Evolutionary conservation across 2,888 invertebrate genomes (phyloP).

Genomic region (Drosophila recens): DNA sequence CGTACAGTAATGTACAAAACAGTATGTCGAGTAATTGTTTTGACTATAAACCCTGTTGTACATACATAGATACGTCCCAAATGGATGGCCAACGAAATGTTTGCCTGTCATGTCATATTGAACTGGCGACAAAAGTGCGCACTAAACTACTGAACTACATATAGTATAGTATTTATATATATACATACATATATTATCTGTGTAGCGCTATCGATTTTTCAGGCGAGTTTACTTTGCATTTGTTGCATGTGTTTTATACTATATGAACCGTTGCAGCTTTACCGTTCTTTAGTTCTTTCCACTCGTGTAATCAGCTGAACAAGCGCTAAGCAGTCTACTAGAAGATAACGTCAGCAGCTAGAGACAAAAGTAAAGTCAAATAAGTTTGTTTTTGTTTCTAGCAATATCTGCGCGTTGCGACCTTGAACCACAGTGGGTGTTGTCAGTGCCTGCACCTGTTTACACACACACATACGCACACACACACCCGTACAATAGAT

Average conservation of each 20-base stretch:
- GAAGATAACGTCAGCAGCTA: slow-evolving; percentile 36
- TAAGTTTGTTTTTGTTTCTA: slow-evolving; percentile 47
- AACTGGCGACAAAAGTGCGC: slow-evolving; percentile 56
- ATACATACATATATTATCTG: slow-evolving; percentile 31
- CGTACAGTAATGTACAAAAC: slow-evolving; percentile 6
- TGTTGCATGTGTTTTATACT: slow-evolving; percentile 11
- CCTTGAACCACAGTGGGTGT: slow-evolving; percentile 67
- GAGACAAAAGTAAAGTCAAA: slow-evolving; percentile 22
- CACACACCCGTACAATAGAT: slow-evolving; percentile 33
- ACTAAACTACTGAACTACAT: slow-evolving; percentile 65
- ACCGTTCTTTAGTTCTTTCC: slow-evolving; percentile 14
- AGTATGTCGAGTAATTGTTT: no score
- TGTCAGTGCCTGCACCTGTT: slow-evolving; percentile 63
- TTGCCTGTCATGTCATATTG: slow-evolving; percentile 53
- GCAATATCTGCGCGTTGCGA: slow-evolving; percentile 45
- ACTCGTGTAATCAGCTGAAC: slow-evolving; percentile 40
- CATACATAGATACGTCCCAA: slow-evolving; percentile 5
- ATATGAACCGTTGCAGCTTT: slow-evolving; percentile 23
- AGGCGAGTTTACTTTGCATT: slow-evolving; percentile 44
- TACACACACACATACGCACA: slow-evolving; percentile 34
- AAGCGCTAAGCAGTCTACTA: slow-evolving; percentile 29
- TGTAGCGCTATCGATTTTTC: slow-evolving; percentile 66
- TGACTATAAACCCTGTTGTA: no score
- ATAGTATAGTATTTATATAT: not conserved
- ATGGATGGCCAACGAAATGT: slow-evolving; percentile 47